Percentiles rank a stretch among this genome's conserved stretches.
Evolutionary conservation across 2,113 vertebrate species (phyloP).

Genomic region (Phocoena sinus): DNA sequence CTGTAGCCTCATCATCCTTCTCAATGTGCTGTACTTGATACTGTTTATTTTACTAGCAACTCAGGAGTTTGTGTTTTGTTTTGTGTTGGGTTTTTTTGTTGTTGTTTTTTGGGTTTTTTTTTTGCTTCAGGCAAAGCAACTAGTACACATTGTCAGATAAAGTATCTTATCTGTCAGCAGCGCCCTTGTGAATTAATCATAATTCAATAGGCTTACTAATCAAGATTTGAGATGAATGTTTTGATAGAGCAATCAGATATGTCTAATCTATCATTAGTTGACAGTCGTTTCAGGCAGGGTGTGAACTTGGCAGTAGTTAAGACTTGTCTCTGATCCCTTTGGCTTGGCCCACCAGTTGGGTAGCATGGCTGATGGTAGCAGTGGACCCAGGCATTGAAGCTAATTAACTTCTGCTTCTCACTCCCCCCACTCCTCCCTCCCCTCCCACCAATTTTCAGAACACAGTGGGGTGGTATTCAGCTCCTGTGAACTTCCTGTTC

Average conservation of each 20-base stretch:
- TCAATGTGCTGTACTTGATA: constrained; percentile 73
- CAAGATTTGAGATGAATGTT: constrained; percentile 95
- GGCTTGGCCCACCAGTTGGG: constrained; percentile 54
- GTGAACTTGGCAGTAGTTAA: constrained; percentile 79
- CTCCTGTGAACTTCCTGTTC: constrained; percentile 39
- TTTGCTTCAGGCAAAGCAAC: constrained; percentile 84
- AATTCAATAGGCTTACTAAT: constrained; percentile 93
- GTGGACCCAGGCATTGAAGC: background rate
- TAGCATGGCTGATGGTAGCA: background rate
- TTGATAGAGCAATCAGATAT: constrained; percentile 94
- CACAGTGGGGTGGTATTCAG: background rate
- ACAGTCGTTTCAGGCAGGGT: constrained; percentile 87
- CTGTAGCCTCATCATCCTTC: constrained; percentile 70
- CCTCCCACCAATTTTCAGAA: background rate
- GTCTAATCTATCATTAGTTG: constrained; percentile 89
- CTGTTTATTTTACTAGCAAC: constrained; percentile 85
- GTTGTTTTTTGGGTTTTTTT: background rate
- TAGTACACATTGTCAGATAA: constrained; percentile 86
- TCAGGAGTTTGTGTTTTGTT: constrained; percentile 49
- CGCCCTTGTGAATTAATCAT: constrained; percentile 92
- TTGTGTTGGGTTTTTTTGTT: background rate
- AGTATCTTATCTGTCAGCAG: constrained; percentile 91
- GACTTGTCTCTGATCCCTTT: constrained; percentile 77
- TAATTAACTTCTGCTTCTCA: constrained; percentile 41
- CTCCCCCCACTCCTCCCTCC: too few species aligned